Evolutionary conservation across 2,113 vertebrate species (phyloP).

Genomic region (Taurulus bubalis): DNA sequence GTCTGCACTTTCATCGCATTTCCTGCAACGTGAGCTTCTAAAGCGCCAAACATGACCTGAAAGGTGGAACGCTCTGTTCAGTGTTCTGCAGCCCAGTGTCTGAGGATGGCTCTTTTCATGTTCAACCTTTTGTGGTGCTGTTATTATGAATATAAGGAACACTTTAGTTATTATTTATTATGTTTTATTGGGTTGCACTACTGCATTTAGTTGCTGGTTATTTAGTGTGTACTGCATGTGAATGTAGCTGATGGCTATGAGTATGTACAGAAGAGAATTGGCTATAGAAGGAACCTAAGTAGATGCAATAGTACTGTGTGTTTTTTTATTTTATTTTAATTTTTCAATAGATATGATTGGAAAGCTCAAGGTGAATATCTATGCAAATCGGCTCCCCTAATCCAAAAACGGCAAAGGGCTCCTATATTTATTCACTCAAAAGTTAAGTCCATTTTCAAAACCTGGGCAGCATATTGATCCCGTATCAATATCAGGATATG

Average conservation of each 20-base stretch:
- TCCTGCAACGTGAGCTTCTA: neutral
- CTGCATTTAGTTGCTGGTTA: neutral
- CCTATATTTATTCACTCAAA: neutral
- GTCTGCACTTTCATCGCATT: constrained; percentile 54
- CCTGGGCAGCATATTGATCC: neutral
- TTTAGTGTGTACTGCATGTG: neutral
- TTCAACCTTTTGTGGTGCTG: neutral
- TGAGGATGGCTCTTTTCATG: neutral
- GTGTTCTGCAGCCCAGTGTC: neutral
- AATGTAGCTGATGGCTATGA: constrained; percentile 15
- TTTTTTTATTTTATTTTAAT: neutral
- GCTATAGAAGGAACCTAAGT: constrained; percentile 2
- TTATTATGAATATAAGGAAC: neutral
- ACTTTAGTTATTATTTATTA: neutral
- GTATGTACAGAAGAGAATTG: neutral
- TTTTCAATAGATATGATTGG: neutral
- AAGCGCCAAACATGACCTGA: constrained; percentile 8
- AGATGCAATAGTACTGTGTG: constrained; percentile 26
- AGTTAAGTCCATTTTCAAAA: neutral
- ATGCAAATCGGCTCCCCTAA: constrained; percentile 49
- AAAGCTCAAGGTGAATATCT: constrained; percentile 45
- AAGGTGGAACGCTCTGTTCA: neutral
- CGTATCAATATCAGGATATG: neutral
- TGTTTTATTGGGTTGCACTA: constrained; percentile 4
- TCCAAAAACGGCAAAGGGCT: neutral